Evolutionary conservation across 2,113 vertebrate genomes (phyloP).

Genomic region (Gallinago undulata): DNA sequence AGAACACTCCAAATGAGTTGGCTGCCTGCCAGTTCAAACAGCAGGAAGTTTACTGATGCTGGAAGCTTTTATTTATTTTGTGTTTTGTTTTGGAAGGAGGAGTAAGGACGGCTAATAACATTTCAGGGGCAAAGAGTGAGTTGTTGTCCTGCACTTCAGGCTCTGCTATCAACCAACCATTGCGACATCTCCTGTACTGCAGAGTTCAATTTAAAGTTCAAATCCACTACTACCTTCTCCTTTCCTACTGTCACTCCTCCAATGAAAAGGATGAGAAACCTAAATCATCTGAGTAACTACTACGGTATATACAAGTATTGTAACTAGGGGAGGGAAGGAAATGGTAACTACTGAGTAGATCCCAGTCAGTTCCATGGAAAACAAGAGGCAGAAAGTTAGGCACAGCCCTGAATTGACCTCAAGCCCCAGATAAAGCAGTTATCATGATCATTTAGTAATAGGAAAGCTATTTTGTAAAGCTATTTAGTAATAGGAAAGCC

Average conservation of each 20-base stretch:
- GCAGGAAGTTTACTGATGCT: conserved; percentile 26
- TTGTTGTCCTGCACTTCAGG: conserved; percentile 8
- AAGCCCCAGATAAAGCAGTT: neutral
- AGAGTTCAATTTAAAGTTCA: conserved; percentile 49
- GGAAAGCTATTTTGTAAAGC: neutral
- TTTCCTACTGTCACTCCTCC: neutral
- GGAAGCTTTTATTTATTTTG: conserved; percentile 50
- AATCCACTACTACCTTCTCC: neutral
- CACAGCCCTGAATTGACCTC: neutral
- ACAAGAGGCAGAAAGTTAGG: neutral
- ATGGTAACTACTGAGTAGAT: neutral
- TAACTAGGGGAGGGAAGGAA: neutral
- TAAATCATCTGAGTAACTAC: conserved; percentile 32
- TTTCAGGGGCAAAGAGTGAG: conserved; percentile 17
- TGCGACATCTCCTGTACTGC: neutral
- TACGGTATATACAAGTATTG: neutral
- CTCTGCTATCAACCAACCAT: neutral
- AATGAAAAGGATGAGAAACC: neutral
- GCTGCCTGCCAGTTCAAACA: conserved; percentile 31
- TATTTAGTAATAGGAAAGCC: neutral
- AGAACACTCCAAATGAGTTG: conserved; percentile 25
- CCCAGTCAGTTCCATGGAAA: neutral
- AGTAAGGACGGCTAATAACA: conserved; percentile 40
- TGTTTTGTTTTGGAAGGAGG: conserved; percentile 28
- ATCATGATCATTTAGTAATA: neutral